phyloP scores from a whole-genome alignment of 2,113 vertebrate species.

The Gasterosteus aculeatus region DNA sequence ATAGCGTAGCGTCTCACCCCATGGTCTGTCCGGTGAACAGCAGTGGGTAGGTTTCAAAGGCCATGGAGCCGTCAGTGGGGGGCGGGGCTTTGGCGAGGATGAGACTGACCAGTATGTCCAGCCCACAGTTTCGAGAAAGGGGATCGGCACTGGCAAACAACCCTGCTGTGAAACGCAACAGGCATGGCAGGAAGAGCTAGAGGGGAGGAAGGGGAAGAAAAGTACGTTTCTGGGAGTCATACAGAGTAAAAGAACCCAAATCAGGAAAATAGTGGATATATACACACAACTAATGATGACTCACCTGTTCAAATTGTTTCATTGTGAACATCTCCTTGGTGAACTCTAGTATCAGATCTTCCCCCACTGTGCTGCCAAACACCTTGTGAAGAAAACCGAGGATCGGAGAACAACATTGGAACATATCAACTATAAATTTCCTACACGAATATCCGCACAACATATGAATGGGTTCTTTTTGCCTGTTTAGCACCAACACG shows the following conservation, averaged over 20 bases:
- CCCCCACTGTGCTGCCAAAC: constrained; percentile 84
- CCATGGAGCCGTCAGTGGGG: constrained; percentile 90
- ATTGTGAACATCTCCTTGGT: constrained; percentile 91
- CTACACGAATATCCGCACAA: not conserved
- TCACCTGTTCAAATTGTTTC: constrained; percentile 93
- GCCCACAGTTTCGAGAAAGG: constrained; percentile 69
- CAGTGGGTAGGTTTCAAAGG: constrained; percentile 94
- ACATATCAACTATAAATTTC: not conserved
- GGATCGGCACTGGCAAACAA: constrained; percentile 78
- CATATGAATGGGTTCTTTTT: not conserved
- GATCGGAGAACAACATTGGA: not conserved
- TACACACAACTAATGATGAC: not conserved
- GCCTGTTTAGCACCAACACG: not conserved
- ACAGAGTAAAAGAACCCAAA: not conserved
- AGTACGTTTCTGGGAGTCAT: not conserved
- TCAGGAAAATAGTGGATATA: not conserved
- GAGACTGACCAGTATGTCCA: constrained; percentile 87
- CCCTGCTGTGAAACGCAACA: constrained; percentile 85
- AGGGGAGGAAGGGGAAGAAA: not conserved
- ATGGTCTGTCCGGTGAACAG: constrained; percentile 80
- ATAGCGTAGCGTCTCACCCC: constrained; percentile 76
- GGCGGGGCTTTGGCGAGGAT: constrained; percentile 93
- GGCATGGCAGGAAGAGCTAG: constrained; percentile 89
- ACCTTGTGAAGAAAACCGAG: constrained; percentile 73
- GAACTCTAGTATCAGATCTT: constrained; percentile 85